Evolutionary conservation across 2,888 invertebrate genomes (phyloP).

Genomic region (Platycheirus rosarum): DNA sequence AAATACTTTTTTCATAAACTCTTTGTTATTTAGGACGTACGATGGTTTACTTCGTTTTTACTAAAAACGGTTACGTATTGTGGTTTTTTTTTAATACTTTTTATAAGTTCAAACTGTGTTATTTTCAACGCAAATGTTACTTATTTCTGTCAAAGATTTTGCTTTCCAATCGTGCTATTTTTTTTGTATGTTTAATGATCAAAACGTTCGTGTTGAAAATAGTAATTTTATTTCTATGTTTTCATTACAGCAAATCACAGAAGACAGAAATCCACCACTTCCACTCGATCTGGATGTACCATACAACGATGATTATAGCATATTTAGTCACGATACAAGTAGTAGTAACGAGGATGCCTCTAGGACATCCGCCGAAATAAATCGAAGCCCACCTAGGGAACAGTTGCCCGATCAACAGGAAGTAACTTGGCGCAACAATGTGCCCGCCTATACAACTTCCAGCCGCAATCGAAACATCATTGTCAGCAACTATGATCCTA

Average conservation of each 20-base stretch:
- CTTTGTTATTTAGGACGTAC: too few relatives aligned
- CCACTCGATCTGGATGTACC: constrained; percentile 87
- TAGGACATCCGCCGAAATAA: constrained; percentile 74
- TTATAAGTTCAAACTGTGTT: too few relatives aligned
- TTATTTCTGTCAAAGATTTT: too few relatives aligned
- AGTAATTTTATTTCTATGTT: constrained; percentile 69
- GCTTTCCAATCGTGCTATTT: too few relatives aligned
- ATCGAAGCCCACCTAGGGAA: constrained; percentile 71
- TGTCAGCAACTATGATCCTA: constrained; percentile 82
- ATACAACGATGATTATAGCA: constrained; percentile 86
- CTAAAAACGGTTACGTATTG: too few relatives aligned
- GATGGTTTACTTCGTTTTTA: too few relatives aligned
- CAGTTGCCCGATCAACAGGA: constrained; percentile 56
- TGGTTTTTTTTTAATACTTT: too few relatives aligned
- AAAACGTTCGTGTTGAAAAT: neutral
- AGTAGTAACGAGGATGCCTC: constrained; percentile 65
- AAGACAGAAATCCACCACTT: constrained; percentile 85
- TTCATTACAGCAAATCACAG: constrained; percentile 73
- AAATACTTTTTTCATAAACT: too few relatives aligned
- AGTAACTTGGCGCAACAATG: constrained; percentile 53
- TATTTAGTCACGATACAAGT: constrained; percentile 81
- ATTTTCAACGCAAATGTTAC: too few relatives aligned
- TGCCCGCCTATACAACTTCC: constrained; percentile 73
- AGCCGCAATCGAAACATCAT: constrained; percentile 81
- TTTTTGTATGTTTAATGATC: too few relatives aligned